Conservation (phyloP, 2,888 invertebrate genomes). For the Perithous albicinctus region DNA sequence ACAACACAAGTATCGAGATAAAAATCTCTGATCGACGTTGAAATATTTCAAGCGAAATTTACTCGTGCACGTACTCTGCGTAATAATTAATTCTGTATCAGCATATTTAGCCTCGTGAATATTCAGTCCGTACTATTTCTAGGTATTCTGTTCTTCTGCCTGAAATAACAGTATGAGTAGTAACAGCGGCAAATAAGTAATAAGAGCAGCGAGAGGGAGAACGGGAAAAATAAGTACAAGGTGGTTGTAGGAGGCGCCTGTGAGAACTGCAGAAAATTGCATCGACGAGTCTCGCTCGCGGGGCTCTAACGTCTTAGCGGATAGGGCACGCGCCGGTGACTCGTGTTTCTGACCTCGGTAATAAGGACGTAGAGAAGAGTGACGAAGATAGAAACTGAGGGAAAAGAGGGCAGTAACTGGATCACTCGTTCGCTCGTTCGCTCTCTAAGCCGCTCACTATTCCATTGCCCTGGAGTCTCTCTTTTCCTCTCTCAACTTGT, state of each 20-base stretch:
- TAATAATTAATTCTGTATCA: constrained; percentile 10
- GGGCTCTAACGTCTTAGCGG: constrained; percentile 38
- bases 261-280: constrained; percentile 53
- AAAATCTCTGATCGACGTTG: neutral
- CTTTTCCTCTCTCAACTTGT: constrained; percentile 50
- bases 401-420: constrained; percentile 66
- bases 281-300: constrained; percentile 50
- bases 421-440: constrained; percentile 62
- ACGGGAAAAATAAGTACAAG: constrained; percentile 19
- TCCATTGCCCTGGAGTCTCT: constrained; percentile 56
- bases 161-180: constrained; percentile 28
- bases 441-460: constrained; percentile 56
- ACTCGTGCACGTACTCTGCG: neutral
- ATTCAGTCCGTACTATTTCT: neutral
- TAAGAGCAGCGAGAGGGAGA: too few relatives aligned
- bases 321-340: constrained; percentile 35
- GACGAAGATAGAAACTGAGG: constrained; percentile 30
- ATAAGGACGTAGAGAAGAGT: constrained; percentile 44
- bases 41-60: neutral
- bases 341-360: constrained; percentile 44
- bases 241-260: constrained; percentile 28
- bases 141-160: neutral
- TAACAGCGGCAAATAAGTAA: neutral
- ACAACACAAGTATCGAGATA: neutral
- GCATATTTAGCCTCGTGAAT: neutral